phyloP scores from a whole-genome alignment of 30 jellyfish, hydroid and myxozoan genomes.

The Cassiopea andromeda region DNA sequence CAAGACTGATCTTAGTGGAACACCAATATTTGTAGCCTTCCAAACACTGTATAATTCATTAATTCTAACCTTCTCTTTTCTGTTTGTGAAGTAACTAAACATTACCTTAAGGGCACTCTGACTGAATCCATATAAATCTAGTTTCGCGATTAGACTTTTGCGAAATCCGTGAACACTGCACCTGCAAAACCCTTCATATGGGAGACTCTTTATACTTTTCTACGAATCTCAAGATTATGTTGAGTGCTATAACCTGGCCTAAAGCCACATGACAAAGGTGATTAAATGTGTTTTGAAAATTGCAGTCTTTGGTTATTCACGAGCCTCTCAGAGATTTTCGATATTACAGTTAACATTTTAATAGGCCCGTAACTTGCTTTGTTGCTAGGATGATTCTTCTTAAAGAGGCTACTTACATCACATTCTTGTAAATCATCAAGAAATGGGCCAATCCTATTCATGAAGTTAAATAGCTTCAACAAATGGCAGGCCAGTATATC shows the following conservation, averaged over 20 bases:
- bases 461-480: neutral
- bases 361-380: neutral
- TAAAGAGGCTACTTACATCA: too few relatives aligned
- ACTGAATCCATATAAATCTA: slow-evolving; percentile 32
- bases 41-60: slow-evolving; percentile 39
- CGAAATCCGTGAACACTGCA: neutral
- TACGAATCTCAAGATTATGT: neutral
- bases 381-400: too few relatives aligned
- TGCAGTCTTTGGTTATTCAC: neutral
- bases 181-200: neutral
- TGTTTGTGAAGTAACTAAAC: slow-evolving; percentile 38
- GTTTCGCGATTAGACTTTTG: neutral
- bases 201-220: neutral
- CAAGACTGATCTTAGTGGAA: neutral
- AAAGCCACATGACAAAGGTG: neutral
- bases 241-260: neutral
- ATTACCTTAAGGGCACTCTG: slow-evolving; percentile 8
- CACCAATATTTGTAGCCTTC: slow-evolving; percentile 6
- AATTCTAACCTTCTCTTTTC: slow-evolving; percentile 47
- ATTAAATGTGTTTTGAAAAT: neutral
- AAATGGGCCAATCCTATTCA: too few relatives aligned
- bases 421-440: too few relatives aligned
- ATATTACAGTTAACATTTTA: neutral
- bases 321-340: neutral
- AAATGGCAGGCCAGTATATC: neutral